Evolutionary conservation across 1,140 invertebrate species (phyloP), one percentile per base, ranked within the genome.

Genomic region (Anastrepha ludens): DNA sequence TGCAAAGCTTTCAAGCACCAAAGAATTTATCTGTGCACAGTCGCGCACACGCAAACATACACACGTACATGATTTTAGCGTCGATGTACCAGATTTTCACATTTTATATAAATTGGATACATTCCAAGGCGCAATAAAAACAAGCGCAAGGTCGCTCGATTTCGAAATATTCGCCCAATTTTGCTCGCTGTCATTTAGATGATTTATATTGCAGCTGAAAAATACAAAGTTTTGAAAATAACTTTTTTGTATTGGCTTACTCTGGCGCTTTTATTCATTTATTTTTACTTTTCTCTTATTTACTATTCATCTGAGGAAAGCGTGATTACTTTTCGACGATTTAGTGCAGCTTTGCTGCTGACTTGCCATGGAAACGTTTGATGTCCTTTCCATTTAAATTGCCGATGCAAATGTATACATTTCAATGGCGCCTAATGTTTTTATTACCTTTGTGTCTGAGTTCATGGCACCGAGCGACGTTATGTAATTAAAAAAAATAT

Each of bases 151-250:
- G 67, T 74, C 67, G 67, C 1, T n/a, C 13, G 41, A 44, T 47
- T 74, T 47, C 8, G 13, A 8, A 11, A 39, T 6, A 74, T 17
- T 4, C 67, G 41, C 39, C 39, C 3, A 47, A 13, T 74, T 47
- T 74, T 7, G 29, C 67, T 44, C 39, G 15, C 17, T 74, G 67
- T 74, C 67, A 74, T 74, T 74, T 47, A 44, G 67, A 74, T 74
- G 67, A 74, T 74, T 74, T 74, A 74, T 74, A 74, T 74, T 74
- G 67, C 67, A 47, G 67, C 67, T 2, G 11, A 74, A 62, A 8
- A 74, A 74, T 74, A 74, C 39, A 41, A 55, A 74, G 5, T 47
- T 74, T 8, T 47, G 64, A 15, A 74, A 74, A 47, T 17, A n/a
- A 47, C 9, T 17, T 47, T 67, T 67, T 67, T 11, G 13, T 55